These are phyloP conservation scores for Patella depressa DNA, from an alignment of 2,888 invertebrate genomes.

Conservation along the genomic window DNA sequence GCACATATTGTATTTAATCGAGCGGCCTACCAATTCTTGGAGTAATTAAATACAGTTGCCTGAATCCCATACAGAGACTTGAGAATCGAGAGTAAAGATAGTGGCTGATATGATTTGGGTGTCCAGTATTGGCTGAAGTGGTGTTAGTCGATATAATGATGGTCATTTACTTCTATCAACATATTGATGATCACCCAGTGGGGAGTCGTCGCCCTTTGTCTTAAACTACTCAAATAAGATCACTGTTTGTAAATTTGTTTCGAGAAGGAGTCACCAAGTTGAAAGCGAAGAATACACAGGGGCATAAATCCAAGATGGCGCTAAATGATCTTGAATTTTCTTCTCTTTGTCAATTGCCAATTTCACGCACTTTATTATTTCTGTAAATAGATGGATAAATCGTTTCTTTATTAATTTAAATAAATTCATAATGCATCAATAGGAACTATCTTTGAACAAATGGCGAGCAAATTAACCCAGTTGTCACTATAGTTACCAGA, in stretches of 20 bases:
- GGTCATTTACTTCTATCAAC: constrained; percentile 12
- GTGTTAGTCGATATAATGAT: constrained; percentile 7
- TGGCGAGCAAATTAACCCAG: too few relatives aligned
- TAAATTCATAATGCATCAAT: not conserved
- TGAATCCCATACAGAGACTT: not conserved
- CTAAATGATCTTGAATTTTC: not conserved
- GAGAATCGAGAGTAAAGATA: not conserved
- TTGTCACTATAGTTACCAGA: too few relatives aligned
- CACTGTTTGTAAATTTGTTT: constrained; percentile 7
- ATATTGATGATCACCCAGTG: constrained; percentile 5
- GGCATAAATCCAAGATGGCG: constrained; percentile 7
- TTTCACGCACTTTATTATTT: constrained; percentile 3
- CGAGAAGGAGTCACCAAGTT: constrained; percentile 5
- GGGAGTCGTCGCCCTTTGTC: constrained; percentile 7
- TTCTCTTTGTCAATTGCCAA: constrained; percentile 3
- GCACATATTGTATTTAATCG: too few relatives aligned
- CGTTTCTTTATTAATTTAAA: constrained; percentile 10
- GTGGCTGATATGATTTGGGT: not conserved
- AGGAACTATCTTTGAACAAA: too few relatives aligned
- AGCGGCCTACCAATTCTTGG: too few relatives aligned
- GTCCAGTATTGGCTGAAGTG: constrained; percentile 10
- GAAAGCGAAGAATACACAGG: not conserved
- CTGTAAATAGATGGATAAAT: not conserved
- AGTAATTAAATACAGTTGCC: too few relatives aligned
- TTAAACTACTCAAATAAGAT: not conserved